A percentile compares a stretch with the other conserved stretches of the same genome.
Evolutionary conservation across 2,113 vertebrate species (phyloP).

Genomic region (Acrocephalus kingi): DNA sequence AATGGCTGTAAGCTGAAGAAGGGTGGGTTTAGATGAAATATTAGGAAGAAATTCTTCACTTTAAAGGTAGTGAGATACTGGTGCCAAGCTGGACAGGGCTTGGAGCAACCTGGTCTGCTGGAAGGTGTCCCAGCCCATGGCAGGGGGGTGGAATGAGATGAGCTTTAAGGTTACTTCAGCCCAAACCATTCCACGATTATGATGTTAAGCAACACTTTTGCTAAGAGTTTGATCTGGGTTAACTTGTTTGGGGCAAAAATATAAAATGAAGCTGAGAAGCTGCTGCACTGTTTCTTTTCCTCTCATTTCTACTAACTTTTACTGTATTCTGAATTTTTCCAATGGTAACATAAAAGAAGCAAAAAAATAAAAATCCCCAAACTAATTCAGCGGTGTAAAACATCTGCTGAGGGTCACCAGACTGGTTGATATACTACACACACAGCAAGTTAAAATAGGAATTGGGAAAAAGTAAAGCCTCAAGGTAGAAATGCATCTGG

Average conservation of each 20-base stretch:
- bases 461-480: not conserved
- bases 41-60: not conserved
- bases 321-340: not conserved
- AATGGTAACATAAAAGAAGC: not conserved
- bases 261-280: not conserved
- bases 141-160: not conserved
- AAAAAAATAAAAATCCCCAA: not conserved
- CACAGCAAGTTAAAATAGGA: not conserved
- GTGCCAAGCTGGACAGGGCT: rapidly evolving
- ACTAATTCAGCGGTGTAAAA: not conserved
- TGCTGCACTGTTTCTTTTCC: not conserved
- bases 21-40: not conserved
- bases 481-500: not conserved
- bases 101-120: not conserved
- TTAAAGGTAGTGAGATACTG: not conserved
- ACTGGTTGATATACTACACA: not conserved
- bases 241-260: not conserved
- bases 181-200: not conserved
- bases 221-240: not conserved
- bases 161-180: not conserved
- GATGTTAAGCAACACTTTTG: not conserved
- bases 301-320: not conserved
- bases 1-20: not conserved
- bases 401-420: not conserved
- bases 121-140: not conserved